Evolutionary conservation across 2,888 invertebrate genomes (phyloP).

Genomic region (Apeira syringaria): DNA sequence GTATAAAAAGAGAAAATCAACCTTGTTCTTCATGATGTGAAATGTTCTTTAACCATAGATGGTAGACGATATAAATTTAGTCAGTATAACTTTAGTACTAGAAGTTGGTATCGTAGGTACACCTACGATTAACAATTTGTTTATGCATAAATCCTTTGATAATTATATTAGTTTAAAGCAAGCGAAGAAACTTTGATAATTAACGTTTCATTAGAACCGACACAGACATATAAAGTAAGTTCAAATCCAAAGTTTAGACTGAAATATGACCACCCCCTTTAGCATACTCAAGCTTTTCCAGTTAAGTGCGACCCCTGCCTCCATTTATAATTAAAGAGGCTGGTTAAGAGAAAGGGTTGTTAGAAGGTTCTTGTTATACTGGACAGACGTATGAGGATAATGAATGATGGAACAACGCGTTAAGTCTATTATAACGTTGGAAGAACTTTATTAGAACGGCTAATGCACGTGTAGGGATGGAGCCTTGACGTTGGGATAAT

Average conservation of each 20-base stretch:
- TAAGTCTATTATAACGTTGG: conserved; percentile 78
- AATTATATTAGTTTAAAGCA: conserved; percentile 7
- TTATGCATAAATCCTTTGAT: not conserved
- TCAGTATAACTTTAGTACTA: no score
- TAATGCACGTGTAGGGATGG: conserved; percentile 56
- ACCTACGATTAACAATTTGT: no score
- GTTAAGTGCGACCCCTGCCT: conserved; percentile 41
- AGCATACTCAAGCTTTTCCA: conserved; percentile 37
- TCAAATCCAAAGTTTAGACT: conserved; percentile 66
- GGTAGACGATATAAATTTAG: no score
- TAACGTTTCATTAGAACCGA: conserved; percentile 68
- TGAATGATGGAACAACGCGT: conserved; percentile 80
- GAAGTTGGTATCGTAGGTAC: no score
- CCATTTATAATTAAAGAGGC: conserved; percentile 39
- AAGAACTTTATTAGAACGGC: conserved; percentile 79
- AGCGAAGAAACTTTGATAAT: conserved; percentile 51
- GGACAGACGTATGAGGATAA: conserved; percentile 55
- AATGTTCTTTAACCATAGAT: no score
- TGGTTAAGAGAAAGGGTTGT: conserved; percentile 49
- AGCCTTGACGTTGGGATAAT: conserved; percentile 36
- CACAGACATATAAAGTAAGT: conserved; percentile 60
- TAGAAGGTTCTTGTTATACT: conserved; percentile 55
- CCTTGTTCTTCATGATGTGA: no score
- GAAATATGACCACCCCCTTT: conserved; percentile 64
- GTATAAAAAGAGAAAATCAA: no score